Base-by-base conservation (phyloP, 2,797 vertebrate genomes). In the Semaprochilodus insignis region DNA sequence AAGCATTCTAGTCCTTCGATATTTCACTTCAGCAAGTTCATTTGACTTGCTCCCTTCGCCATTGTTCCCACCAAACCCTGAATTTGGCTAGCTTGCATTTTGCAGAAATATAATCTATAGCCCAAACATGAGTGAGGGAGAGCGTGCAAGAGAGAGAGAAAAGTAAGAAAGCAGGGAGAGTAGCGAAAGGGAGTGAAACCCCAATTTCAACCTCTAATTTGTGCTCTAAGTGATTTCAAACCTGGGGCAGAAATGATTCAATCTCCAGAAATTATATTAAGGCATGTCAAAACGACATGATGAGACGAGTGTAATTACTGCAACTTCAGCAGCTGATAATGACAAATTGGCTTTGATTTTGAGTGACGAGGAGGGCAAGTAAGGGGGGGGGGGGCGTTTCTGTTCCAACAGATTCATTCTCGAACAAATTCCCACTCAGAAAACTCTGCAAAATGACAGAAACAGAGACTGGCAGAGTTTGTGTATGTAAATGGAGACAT, bases 241-340 rank as follows among this genome's bases (percentile, higher is more conserved):
- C 78, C 73, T 54, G 19, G 62, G 84, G 86, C 78, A 27, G 25
- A 87, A 87, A 84, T 84, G 76, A 88, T 90, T 88, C 82, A 80
- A 89, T 87, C 85, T 87, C 60, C 78, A 81, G 81, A 85, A 87
- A 88, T 87, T 76, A 87, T 85, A 87, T 82, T 82, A 86, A 59
- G 23, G 72, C 72, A 44, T 79, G 84, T 87, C 81, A 81, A 70
- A 72, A 67, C 16, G 65, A 73, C 62, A 27, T 21, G 81, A 86
- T 60, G 84, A 83, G 85, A 70, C 21, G 27, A 72, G 36, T 54
- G 74, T 83, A 88, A 90, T 88, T 89, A 88, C 87, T 78, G 78
- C 73, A 78, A 73, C 81, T 85, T 82, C 75, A 82, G 86, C 72
- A 70, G 63, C 74, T 60, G 81, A 81, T 83, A 86, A 86, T 80